Evolutionary conservation across 2,113 vertebrate genomes (phyloP).

Genomic region (Tor tambroides): DNA sequence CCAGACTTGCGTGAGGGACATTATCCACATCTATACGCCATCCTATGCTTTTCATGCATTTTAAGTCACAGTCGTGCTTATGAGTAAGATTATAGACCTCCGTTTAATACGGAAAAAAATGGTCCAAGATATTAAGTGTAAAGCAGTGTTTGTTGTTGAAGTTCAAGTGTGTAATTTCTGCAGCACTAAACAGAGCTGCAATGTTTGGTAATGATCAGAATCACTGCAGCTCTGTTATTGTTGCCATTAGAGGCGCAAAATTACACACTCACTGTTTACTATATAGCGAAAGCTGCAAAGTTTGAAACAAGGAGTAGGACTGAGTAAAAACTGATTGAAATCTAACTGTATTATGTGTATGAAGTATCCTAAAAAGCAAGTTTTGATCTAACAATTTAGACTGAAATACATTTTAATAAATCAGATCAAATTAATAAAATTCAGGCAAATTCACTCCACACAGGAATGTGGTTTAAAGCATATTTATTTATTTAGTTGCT

Average conservation of each 20-base stretch:
- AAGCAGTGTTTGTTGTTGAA: not conserved
- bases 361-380: not conserved
- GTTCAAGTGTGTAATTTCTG: not conserved
- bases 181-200: not conserved
- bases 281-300: not conserved
- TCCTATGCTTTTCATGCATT: not conserved
- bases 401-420: not conserved
- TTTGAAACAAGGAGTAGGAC: not conserved
- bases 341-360: not conserved
- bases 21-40: not conserved
- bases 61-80: not conserved
- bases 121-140: not conserved
- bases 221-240: not conserved
- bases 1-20: conserved; percentile 16
- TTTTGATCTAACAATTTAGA: not conserved
- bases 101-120: not conserved
- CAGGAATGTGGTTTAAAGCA: no score
- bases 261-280: not conserved
- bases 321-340: not conserved
- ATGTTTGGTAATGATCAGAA: not conserved
- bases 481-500: no score
- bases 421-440: no score
- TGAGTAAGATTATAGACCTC: not conserved
- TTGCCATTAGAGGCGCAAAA: not conserved
- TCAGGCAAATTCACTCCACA: not conserved